Conservation (phyloP, 2,888 invertebrate genomes). For the Cotesia congregata region DNA sequence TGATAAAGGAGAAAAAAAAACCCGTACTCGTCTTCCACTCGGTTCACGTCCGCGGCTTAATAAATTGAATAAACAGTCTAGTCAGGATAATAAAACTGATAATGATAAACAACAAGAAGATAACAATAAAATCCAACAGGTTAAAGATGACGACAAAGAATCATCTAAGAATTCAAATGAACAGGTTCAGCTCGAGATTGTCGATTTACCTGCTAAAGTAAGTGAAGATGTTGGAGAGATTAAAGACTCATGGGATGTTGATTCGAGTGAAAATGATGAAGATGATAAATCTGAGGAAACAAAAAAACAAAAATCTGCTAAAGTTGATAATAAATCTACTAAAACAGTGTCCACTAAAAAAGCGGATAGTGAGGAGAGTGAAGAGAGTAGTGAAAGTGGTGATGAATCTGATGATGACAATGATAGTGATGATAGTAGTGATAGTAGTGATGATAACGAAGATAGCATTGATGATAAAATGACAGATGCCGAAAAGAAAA, state of each 20-base stretch:
- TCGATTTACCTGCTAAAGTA: conserved; percentile 69
- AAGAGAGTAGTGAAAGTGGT: conserved; percentile 65
- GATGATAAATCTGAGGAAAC: conserved; percentile 58
- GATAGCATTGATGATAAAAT: conserved; percentile 74
- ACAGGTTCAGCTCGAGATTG: conserved; percentile 71
- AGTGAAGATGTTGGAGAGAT: conserved; percentile 73
- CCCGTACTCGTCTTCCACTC: conserved; percentile 73
- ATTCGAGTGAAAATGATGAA: conserved; percentile 76
- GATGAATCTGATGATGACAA: conserved; percentile 50
- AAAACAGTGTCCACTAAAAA: conserved; percentile 57
- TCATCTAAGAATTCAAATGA: conserved; percentile 46
- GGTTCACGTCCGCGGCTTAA: conserved; percentile 83
- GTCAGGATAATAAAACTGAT: conserved; percentile 72
- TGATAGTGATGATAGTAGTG: conserved; percentile 70
- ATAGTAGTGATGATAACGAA: conserved; percentile 71
- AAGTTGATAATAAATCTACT: conserved; percentile 60
- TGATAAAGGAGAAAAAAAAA: conserved; percentile 76
- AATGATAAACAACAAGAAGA: conserved; percentile 70
- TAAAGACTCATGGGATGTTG: conserved; percentile 90
- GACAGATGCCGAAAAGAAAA: conserved; percentile 82
- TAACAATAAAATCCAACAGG: background rate
- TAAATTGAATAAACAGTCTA: conserved; percentile 77
- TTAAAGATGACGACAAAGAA: conserved; percentile 48
- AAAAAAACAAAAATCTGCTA: background rate
- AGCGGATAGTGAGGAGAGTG: conserved; percentile 67